A percentile compares a stretch with the other conserved stretches of the same genome.
Conservation (phyloP, 2,888 invertebrate genomes). For the Catocala nupta region DNA sequence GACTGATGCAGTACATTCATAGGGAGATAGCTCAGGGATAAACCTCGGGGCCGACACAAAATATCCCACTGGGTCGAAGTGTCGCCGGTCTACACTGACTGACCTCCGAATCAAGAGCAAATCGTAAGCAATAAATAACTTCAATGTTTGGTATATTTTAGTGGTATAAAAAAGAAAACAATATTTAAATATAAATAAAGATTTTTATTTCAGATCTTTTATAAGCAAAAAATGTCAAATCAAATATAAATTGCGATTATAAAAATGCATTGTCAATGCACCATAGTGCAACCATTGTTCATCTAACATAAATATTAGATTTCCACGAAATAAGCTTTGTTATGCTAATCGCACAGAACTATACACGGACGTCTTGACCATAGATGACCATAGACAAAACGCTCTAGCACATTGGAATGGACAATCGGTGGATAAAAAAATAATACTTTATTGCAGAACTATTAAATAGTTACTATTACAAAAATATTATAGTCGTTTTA, state of each 20-base stretch:
- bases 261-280: constrained; percentile 77
- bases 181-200: constrained; percentile 47
- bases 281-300: constrained; percentile 59
- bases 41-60: too few relatives aligned
- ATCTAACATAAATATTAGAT: constrained; percentile 46
- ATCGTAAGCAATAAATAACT: too few relatives aligned
- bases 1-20: too few relatives aligned
- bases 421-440: constrained; percentile 62
- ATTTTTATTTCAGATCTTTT: constrained; percentile 78
- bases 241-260: constrained; percentile 54
- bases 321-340: constrained; percentile 43
- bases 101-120: too few relatives aligned
- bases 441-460: constrained; percentile 41
- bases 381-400: constrained; percentile 46
- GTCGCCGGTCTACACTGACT: too few relatives aligned
- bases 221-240: constrained; percentile 61
- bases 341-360: constrained; percentile 62
- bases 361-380: constrained; percentile 43
- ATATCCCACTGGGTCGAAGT: too few relatives aligned
- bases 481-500: constrained; percentile 50
- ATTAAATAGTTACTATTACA: constrained; percentile 42
- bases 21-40: too few relatives aligned
- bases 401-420: constrained; percentile 60
- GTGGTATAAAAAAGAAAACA: constrained; percentile 10
- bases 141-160: neutral